phyloP scores from a whole-genome alignment of 2,797 vertebrate species.

The Potorous gilbertii region DNA sequence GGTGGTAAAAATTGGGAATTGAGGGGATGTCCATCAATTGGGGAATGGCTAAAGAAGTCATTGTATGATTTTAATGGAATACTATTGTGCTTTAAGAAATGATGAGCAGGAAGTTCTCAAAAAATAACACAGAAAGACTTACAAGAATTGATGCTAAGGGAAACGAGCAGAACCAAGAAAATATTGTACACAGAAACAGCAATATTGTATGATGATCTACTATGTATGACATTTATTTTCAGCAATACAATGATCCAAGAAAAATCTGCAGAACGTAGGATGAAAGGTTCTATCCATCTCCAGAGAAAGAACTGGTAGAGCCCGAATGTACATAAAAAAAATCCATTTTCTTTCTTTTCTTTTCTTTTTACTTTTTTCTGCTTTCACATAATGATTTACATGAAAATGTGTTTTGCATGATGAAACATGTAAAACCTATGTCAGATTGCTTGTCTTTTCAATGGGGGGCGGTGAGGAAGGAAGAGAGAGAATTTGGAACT shows the following conservation, averaged over 20 bases:
- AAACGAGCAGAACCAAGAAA: not conserved
- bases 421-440: not conserved
- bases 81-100: not conserved
- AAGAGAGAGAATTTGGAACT: not conserved
- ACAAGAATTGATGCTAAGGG: too few species aligned
- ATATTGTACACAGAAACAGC: not conserved
- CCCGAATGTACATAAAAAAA: not conserved
- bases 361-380: not conserved
- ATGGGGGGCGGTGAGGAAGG: not conserved
- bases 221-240: not conserved
- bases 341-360: not conserved
- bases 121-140: not conserved
- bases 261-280: not conserved
- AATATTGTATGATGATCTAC: not conserved
- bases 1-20: not conserved
- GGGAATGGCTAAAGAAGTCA: not conserved
- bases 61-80: too few species aligned
- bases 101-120: not conserved
- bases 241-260: not conserved
- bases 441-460: not conserved
- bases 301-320: not conserved
- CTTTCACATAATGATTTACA: not conserved
- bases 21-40: not conserved
- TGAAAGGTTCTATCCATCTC: not conserved
- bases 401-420: not conserved